Evolutionary conservation across 2,888 invertebrate genomes (phyloP).

Genomic region (Pachymerium ferrugineum): DNA sequence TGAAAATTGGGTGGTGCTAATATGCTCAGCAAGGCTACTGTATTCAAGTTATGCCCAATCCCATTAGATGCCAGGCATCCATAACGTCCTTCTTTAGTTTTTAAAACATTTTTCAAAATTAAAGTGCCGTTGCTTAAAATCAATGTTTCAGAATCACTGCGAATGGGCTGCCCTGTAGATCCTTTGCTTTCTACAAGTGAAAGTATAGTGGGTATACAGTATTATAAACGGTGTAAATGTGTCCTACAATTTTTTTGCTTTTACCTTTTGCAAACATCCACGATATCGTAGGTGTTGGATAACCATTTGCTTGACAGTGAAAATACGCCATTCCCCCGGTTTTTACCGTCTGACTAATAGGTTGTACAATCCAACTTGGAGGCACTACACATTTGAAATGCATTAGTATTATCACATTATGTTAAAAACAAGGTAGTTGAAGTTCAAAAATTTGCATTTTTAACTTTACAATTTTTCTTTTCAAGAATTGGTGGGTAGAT

Average conservation of each 20-base stretch:
- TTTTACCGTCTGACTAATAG: conserved; percentile 33
- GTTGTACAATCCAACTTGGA: conserved; percentile 37
- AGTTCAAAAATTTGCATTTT: too few species aligned
- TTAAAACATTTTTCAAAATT: neutral
- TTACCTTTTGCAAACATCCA: conserved; percentile 33
- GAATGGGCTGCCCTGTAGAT: neutral
- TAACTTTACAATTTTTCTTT: too few species aligned
- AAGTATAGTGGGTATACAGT: too few species aligned
- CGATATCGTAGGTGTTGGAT: conserved; percentile 3
- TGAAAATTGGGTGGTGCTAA: too few species aligned
- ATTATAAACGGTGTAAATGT: too few species aligned
- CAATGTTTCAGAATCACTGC: neutral
- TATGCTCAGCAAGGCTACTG: neutral
- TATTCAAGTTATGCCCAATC: conserved; percentile 14
- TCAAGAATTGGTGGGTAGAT: too few species aligned
- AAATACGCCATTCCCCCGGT: conserved; percentile 1
- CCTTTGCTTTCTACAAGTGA: neutral
- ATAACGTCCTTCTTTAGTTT: neutral
- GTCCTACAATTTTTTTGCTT: neutral
- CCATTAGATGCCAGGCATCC: conserved; percentile 24
- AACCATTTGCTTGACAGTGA: conserved; percentile 29
- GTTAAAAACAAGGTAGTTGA: too few species aligned
- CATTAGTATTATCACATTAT: too few species aligned
- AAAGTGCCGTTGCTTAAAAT: neutral
- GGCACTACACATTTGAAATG: conserved; percentile 37